These are phyloP conservation scores for Lasaia peninsularis DNA, from an alignment of 1,140 invertebrate genomes.

Conservation along the genomic window DNA sequence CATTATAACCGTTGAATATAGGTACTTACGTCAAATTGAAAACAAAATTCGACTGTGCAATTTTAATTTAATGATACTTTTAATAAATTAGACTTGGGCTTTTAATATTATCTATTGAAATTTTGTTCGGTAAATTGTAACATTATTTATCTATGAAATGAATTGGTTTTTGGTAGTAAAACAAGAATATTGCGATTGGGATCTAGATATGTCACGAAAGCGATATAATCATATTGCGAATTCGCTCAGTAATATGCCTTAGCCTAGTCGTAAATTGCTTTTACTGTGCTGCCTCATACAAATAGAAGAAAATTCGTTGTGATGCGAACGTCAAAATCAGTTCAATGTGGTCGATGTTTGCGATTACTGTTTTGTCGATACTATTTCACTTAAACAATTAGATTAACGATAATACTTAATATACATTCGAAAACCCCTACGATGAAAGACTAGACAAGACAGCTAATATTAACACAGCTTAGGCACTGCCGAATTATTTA, in stretches of 20 bases:
- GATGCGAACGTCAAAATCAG: constrained; percentile 42
- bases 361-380: constrained; percentile 52
- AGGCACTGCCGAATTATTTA: constrained; percentile 51
- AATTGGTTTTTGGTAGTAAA: not conserved
- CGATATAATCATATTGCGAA: not conserved
- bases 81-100: too few species aligned
- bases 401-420: not conserved
- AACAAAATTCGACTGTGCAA: too few species aligned
- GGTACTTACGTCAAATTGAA: too few species aligned
- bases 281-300: not conserved
- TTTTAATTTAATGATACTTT: too few species aligned
- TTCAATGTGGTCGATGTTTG: constrained; percentile 60
- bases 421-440: not conserved
- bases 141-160: too few species aligned
- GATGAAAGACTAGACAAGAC: not conserved
- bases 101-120: too few species aligned
- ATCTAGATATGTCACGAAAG: not conserved
- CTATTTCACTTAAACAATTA: not conserved
- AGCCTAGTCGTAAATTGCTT: not conserved
- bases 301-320: constrained; percentile 17
- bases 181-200: not conserved
- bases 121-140: too few species aligned
- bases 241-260: not conserved
- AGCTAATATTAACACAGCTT: constrained; percentile 45
- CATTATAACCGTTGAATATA: too few species aligned